A percentile compares a stretch with the other conserved stretches of the same genome.
phyloP scores from a whole-genome alignment of 2,888 invertebrate species.

The Hirtodrosophila trivittata region DNA sequence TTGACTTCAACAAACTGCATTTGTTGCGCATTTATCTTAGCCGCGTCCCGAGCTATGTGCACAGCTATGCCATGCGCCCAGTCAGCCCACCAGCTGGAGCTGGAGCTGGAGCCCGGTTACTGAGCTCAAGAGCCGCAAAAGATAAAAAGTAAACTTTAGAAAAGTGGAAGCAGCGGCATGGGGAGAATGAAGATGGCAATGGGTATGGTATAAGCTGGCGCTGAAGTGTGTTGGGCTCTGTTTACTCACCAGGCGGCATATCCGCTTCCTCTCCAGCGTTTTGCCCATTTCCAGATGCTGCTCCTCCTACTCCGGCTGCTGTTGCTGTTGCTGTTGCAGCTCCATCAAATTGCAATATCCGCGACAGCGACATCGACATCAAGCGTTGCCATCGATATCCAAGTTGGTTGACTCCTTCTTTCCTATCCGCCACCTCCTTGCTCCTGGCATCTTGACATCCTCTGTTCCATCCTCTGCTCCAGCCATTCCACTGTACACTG shows the following conservation, averaged over 20 bases:
- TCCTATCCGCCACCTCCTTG: not conserved
- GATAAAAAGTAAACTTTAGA: conserved; percentile 67
- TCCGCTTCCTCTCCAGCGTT: conserved; percentile 45
- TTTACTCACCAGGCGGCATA: conserved; percentile 55
- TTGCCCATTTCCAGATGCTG: conserved; percentile 7
- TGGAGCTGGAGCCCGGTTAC: conserved; percentile 7
- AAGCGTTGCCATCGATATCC: conserved; percentile 52
- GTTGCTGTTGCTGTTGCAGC: conserved; percentile 32
- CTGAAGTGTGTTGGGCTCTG: conserved; percentile 64
- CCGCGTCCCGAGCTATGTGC: conserved; percentile 33
- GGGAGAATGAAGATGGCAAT: not conserved
- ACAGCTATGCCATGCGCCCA: conserved; percentile 4
- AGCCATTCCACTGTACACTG: conserved; percentile 6
- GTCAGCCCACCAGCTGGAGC: not conserved
- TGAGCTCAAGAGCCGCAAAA: conserved; percentile 58
- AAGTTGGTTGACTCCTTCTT: conserved; percentile 22
- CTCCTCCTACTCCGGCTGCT: not conserved
- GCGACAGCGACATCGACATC: conserved; percentile 53
- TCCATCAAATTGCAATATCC: conserved; percentile 76
- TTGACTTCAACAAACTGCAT: conserved; percentile 76
- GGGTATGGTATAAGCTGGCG: conserved; percentile 36
- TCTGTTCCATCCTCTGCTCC: not conserved
- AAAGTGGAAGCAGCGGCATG: not conserved
- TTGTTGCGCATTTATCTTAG: conserved; percentile 74
- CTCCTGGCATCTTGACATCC: not conserved